A percentile compares a stretch with the other conserved stretches of the same genome.
phyloP scores from a whole-genome alignment of 1,140 invertebrate species.

The Drosophila mauritiana region DNA sequence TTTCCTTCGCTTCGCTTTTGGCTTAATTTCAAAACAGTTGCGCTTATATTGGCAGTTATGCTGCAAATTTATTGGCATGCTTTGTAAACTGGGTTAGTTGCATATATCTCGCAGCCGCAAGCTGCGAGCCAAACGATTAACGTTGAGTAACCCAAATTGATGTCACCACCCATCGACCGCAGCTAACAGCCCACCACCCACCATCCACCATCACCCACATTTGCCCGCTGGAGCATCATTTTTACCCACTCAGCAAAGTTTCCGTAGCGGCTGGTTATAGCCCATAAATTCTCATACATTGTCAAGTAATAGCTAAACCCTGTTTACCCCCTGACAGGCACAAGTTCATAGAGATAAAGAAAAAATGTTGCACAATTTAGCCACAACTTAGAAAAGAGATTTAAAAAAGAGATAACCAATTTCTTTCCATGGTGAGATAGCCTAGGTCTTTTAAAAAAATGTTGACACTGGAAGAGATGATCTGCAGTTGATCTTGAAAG shows the following conservation, averaged over 20 bases:
- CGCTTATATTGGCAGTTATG: conserved; percentile 60
- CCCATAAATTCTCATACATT: conserved; percentile 50
- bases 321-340: conserved; percentile 33
- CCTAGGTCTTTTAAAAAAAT: not conserved
- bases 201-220: not conserved
- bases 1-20: conserved; percentile 13
- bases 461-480: too few species aligned
- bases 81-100: conserved; percentile 55
- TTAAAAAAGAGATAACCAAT: not conserved
- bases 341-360: conserved; percentile 18
- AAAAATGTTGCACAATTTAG: conserved; percentile 11
- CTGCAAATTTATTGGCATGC: conserved; percentile 53
- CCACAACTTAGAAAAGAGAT: not conserved
- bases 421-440: not conserved
- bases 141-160: conserved; percentile 51
- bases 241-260: conserved; percentile 44
- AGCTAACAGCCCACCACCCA: not conserved
- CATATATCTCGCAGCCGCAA: conserved; percentile 47
- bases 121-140: conserved; percentile 52
- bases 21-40: conserved; percentile 65
- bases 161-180: conserved; percentile 16
- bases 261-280: conserved; percentile 26
- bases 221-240: conserved; percentile 28
- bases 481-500: too few species aligned
- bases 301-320: conserved; percentile 43